These are phyloP conservation scores for Leptodactylus fallax DNA, from an alignment of 2,797 vertebrate species.

Conservation along the genomic window DNA sequence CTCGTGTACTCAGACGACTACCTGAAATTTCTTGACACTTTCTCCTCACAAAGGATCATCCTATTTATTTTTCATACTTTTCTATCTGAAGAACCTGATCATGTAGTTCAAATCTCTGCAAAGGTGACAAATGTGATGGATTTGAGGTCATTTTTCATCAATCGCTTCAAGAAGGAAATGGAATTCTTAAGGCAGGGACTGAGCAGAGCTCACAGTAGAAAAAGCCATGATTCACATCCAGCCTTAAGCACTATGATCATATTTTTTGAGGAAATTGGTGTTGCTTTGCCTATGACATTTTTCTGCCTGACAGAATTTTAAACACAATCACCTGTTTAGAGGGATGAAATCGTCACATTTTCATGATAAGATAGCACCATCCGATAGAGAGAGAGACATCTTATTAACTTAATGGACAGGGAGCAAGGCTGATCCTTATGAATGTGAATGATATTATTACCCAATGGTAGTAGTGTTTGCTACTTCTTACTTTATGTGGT, in stretches of 20 bases:
- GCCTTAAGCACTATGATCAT: slow-evolving; percentile 59
- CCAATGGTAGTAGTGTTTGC: slow-evolving; percentile 16
- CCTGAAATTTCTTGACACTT: slow-evolving; percentile 58
- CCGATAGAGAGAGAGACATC: slow-evolving; percentile 21
- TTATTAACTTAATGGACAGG: slow-evolving; percentile 33
- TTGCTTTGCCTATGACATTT: slow-evolving; percentile 60
- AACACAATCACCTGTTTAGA: slow-evolving; percentile 57
- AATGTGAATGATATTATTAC: too few species aligned
- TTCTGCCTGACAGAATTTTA: slow-evolving; percentile 56
- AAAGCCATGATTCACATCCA: slow-evolving; percentile 58
- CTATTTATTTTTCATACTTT: slow-evolving; percentile 64
- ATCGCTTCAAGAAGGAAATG: slow-evolving; percentile 57
- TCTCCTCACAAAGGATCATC: slow-evolving; percentile 57
- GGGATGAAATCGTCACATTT: slow-evolving; percentile 41
- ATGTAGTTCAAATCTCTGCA: slow-evolving; percentile 63
- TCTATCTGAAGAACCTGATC: slow-evolving; percentile 62
- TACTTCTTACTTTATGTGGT: neutral
- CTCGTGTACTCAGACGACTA: slow-evolving; percentile 21
- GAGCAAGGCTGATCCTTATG: neutral
- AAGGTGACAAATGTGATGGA: slow-evolving; percentile 63
- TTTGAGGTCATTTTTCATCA: slow-evolving; percentile 63
- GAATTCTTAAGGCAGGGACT: slow-evolving; percentile 55
- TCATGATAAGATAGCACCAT: slow-evolving; percentile 34
- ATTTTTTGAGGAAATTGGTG: slow-evolving; percentile 59
- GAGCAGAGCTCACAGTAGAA: slow-evolving; percentile 1